Conservation (phyloP, 2,797 vertebrate species). For the Erethizon dorsatum region DNA sequence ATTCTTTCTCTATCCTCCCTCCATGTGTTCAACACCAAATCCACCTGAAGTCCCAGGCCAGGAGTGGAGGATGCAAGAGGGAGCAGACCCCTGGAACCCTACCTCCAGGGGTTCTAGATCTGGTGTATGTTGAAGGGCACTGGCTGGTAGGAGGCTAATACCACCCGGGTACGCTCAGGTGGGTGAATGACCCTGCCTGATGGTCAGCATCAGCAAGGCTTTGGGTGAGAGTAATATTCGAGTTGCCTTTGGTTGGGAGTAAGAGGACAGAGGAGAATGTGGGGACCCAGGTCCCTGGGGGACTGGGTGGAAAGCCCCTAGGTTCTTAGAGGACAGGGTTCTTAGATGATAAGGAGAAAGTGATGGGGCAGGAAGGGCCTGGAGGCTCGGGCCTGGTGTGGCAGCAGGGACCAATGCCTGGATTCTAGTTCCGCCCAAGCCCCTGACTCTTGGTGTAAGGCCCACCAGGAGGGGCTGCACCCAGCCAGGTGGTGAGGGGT, state of each 20-base stretch:
- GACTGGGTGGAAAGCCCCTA: neutral
- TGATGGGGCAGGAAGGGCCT: no score
- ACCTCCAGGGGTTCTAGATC: neutral
- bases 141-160: neutral
- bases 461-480: neutral
- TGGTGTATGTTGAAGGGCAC: neutral
- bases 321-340: neutral
- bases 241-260: neutral
- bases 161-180: fast-evolving
- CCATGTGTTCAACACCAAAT: neutral
- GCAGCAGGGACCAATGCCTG: neutral
- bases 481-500: neutral
- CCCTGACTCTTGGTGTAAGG: neutral
- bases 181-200: neutral
- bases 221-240: neutral
- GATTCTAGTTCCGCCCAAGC: neutral
- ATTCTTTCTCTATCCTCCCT: fast-evolving
- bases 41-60: neutral
- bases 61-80: neutral
- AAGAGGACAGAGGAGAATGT: neutral
- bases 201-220: neutral
- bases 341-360: neutral
- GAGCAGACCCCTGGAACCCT: neutral
- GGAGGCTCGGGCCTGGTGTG: neutral
- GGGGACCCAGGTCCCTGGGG: fast-evolving